Conservation (phyloP, 1,140 invertebrate genomes). For the Phocides pigmalion region DNA sequence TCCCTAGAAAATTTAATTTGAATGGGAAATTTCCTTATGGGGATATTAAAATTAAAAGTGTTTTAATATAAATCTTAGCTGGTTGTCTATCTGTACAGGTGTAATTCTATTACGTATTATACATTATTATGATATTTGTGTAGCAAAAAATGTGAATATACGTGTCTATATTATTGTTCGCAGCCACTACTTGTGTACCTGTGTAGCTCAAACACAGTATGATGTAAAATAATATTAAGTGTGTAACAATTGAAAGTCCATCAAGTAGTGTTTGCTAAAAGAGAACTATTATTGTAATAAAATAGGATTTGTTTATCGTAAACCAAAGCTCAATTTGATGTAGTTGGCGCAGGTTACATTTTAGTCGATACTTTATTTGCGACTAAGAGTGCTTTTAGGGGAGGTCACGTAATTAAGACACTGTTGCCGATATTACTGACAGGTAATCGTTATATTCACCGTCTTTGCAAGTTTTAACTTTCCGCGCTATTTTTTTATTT, state of each 20-base stretch:
- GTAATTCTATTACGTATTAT: conserved; percentile 23
- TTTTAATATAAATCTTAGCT: conserved; percentile 34
- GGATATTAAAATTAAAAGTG: conserved; percentile 23
- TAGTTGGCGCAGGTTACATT: conserved; percentile 30
- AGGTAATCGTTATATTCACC: too few relatives aligned
- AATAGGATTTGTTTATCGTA: conserved; percentile 38
- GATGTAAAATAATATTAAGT: conserved; percentile 20
- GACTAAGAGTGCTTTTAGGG: background rate
- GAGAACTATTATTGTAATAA: conserved; percentile 20
- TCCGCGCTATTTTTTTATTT: too few relatives aligned
- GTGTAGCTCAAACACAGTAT: conserved; percentile 34
- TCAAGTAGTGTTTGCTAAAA: conserved; percentile 28
- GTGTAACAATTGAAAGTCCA: conserved; percentile 13
- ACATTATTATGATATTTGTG: conserved; percentile 10
- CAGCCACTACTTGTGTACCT: conserved; percentile 30
- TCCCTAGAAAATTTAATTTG: conserved; percentile 34
- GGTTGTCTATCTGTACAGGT: conserved; percentile 33
- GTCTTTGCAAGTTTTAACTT: too few relatives aligned
- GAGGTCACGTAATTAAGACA: background rate
- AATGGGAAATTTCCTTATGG: conserved; percentile 17
- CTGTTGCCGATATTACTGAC: background rate
- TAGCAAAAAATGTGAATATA: conserved; percentile 24
- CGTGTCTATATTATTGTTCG: conserved; percentile 24
- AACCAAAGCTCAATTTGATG: conserved; percentile 63
- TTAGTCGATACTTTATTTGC: conserved; percentile 24